Evolutionary conservation across 2,113 vertebrate species (phyloP).

Genomic region (Oreochromis spilurus): DNA sequence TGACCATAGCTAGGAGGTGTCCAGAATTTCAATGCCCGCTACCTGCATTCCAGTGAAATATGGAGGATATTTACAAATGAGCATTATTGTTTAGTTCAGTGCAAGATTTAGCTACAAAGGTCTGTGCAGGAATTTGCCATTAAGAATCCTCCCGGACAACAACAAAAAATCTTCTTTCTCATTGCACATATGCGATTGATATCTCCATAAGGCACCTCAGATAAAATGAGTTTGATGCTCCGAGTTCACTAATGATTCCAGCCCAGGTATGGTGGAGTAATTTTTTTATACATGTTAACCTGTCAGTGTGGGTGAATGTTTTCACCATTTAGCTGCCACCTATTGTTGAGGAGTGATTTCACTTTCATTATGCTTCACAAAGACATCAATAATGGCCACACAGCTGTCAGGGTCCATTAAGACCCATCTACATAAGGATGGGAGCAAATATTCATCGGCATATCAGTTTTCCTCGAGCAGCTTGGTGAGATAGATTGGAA

Average conservation of each 20-base stretch:
- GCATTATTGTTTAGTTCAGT: conserved; percentile 17
- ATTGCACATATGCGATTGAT: conserved; percentile 30
- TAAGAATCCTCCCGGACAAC: conserved; percentile 4
- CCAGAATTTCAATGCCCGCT: conserved; percentile 63
- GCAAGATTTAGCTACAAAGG: background rate
- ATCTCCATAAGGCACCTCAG: background rate
- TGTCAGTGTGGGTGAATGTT: conserved; percentile 65
- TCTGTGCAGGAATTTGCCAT: conserved; percentile 7
- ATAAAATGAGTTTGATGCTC: conserved; percentile 37
- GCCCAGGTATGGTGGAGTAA: conserved; percentile 25
- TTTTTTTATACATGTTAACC: conserved; percentile 63
- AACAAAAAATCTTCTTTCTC: conserved; percentile 20
- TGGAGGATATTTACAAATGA: conserved; percentile 39
- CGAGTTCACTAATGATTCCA: conserved; percentile 38
- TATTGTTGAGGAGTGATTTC: conserved; percentile 68
- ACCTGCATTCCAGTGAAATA: conserved; percentile 28
- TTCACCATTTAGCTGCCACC: conserved; percentile 63
- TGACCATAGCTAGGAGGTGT: conserved; percentile 67
- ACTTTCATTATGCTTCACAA: conserved; percentile 66
- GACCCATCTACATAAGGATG: conserved; percentile 62
- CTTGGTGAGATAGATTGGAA: conserved; percentile 56
- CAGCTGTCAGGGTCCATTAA: conserved; percentile 72
- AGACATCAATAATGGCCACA: conserved; percentile 68
- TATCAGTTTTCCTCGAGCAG: conserved; percentile 55
- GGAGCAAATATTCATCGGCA: conserved; percentile 56